phyloP scores from a whole-genome alignment of 2,113 vertebrate species.

The Paraplagusia blochii region DNA sequence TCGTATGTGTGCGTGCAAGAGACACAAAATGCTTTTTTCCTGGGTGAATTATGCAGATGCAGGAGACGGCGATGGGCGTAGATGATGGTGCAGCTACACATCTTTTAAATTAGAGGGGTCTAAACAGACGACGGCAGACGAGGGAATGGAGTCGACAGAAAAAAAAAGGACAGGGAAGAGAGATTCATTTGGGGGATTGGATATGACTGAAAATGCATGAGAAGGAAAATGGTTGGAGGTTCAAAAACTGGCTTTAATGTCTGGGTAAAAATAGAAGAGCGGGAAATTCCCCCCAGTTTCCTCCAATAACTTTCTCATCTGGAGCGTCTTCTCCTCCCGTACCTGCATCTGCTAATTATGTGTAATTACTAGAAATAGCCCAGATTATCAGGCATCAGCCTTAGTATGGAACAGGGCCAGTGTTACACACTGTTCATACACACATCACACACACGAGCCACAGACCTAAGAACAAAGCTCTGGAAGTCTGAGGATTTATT shows the following conservation, averaged over 20 bases:
- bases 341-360: conserved; percentile 36
- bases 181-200: not conserved
- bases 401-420: conserved; percentile 9
- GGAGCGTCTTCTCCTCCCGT: conserved; percentile 6
- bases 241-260: conserved; percentile 1
- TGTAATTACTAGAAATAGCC: conserved; percentile 40
- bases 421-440: conserved; percentile 23
- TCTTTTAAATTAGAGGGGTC: conserved; percentile 65
- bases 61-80: conserved; percentile 29
- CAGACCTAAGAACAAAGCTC: too few species aligned
- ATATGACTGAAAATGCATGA: not conserved
- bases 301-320: conserved; percentile 13
- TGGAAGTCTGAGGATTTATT: too few species aligned
- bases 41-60: conserved; percentile 70
- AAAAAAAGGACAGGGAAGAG: not conserved
- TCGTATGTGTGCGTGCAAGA: conserved; percentile 34
- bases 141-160: conserved; percentile 15
- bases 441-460: not conserved
- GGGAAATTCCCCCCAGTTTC: conserved; percentile 3
- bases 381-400: conserved; percentile 38
- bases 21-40: conserved; percentile 33
- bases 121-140: conserved; percentile 19
- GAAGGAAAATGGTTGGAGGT: not conserved
- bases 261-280: not conserved
- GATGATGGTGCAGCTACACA: conserved; percentile 50